phyloP scores from a whole-genome alignment of 2,888 invertebrate species.

The Cistogaster globosa region DNA sequence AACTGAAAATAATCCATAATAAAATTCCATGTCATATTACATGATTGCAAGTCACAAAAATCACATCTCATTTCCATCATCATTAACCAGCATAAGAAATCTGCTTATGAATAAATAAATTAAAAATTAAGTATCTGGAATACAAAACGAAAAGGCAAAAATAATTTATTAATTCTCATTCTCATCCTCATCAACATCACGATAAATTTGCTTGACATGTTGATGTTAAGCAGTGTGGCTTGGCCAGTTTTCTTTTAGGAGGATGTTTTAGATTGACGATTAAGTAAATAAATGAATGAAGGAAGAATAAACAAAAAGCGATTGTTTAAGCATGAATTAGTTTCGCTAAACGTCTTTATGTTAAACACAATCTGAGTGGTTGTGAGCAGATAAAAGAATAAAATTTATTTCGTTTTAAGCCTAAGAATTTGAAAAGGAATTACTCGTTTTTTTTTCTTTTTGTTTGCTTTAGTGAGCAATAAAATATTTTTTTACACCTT shows the following conservation, averaged over 20 bases:
- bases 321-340: conserved; percentile 36
- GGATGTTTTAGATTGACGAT: conserved; percentile 14
- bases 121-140: not conserved
- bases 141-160: not conserved
- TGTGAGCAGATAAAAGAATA: no score
- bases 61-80: conserved; percentile 5
- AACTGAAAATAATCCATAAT: conserved; percentile 38
- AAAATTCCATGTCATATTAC: conserved; percentile 25
- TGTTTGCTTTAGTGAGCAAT: no score
- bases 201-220: conserved; percentile 61
- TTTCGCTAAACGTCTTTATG: conserved; percentile 24
- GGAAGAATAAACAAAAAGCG: not conserved
- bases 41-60: conserved; percentile 21
- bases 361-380: conserved; percentile 1
- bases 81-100: not conserved
- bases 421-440: no score
- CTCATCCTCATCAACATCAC: conserved; percentile 16
- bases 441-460: no score
- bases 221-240: conserved; percentile 42
- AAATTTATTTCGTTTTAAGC: no score
- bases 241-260: conserved; percentile 21
- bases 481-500: no score
- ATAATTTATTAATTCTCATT: conserved; percentile 2
- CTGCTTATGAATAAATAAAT: not conserved
- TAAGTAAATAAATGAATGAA: conserved; percentile 36